phyloP scores from a whole-genome alignment of 1,140 invertebrate genomes.

The Meteorus sp. region DNA sequence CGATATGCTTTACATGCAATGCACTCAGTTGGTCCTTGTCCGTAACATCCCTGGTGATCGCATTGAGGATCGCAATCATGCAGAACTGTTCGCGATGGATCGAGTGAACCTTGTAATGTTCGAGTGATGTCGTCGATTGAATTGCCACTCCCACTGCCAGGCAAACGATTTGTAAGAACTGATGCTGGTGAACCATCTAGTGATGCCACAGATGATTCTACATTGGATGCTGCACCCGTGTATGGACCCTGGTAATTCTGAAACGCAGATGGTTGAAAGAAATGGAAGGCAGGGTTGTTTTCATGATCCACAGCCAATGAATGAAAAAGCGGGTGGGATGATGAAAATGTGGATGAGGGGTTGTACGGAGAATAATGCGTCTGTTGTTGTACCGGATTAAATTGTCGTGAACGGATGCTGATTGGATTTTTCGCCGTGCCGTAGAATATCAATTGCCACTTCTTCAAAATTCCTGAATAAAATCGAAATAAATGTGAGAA shows the following conservation, averaged over 20 bases:
- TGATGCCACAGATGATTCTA: slow-evolving; percentile 68
- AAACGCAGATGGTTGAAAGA: slow-evolving; percentile 64
- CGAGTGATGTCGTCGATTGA: slow-evolving; percentile 26
- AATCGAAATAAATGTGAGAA: neutral
- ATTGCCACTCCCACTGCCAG: slow-evolving; percentile 47
- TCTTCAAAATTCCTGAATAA: slow-evolving; percentile 72
- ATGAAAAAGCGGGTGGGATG: slow-evolving; percentile 14
- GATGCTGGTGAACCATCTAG: slow-evolving; percentile 65
- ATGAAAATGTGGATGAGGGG: slow-evolving; percentile 45
- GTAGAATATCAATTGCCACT: slow-evolving; percentile 93
- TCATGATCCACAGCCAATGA: slow-evolving; percentile 12
- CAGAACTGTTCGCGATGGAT: slow-evolving; percentile 66
- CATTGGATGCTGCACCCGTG: slow-evolving; percentile 68
- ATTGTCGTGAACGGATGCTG: slow-evolving; percentile 60
- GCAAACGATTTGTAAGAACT: slow-evolving; percentile 48
- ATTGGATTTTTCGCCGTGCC: slow-evolving; percentile 84
- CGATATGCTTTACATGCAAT: slow-evolving; percentile 77
- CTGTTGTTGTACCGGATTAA: slow-evolving; percentile 57
- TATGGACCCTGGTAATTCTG: slow-evolving; percentile 73
- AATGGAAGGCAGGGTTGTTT: slow-evolving; percentile 45
- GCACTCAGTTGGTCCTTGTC: slow-evolving; percentile 77
- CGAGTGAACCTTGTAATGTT: slow-evolving; percentile 41
- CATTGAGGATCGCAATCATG: slow-evolving; percentile 82
- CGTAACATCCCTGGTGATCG: slow-evolving; percentile 79
- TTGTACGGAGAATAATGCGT: slow-evolving; percentile 56